phyloP scores from a whole-genome alignment of 2,113 vertebrate species.

The Tricholaema leucomelas region DNA sequence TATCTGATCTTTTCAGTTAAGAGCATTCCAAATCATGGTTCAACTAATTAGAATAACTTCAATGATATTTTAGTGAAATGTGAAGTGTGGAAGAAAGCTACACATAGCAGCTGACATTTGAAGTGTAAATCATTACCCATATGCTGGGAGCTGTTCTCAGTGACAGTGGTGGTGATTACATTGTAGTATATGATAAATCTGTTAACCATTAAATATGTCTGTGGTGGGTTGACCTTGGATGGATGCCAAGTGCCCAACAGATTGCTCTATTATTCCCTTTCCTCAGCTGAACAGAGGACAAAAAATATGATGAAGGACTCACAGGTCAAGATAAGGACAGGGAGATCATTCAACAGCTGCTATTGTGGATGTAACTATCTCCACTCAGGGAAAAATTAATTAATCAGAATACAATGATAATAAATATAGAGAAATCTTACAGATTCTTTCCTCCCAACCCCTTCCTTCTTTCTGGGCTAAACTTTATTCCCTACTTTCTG shows the following conservation, averaged over 20 bases:
- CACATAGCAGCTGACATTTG: not conserved
- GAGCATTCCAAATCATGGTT: not conserved
- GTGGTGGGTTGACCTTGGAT: not conserved
- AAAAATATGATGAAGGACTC: not conserved
- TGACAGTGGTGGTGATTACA: not conserved
- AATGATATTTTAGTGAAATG: not conserved
- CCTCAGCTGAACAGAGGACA: not conserved
- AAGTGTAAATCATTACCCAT: not conserved
- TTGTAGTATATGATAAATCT: not conserved
- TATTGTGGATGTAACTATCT: not conserved
- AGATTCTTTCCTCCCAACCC: not conserved
- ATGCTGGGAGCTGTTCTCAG: not conserved
- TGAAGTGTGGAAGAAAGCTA: not conserved
- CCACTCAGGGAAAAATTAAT: not conserved
- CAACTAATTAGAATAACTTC: not conserved
- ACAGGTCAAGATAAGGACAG: not conserved
- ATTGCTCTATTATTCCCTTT: not conserved
- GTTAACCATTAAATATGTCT: not conserved
- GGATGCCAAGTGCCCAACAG: not conserved
- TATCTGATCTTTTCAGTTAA: not conserved
- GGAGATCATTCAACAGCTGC: not conserved
- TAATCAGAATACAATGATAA: not conserved
- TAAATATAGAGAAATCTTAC: not conserved
- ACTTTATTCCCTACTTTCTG: not conserved
- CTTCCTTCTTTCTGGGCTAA: not conserved